Base-by-base conservation (phyloP, 2,888 invertebrate species). In the Parnassius orleans region DNA sequence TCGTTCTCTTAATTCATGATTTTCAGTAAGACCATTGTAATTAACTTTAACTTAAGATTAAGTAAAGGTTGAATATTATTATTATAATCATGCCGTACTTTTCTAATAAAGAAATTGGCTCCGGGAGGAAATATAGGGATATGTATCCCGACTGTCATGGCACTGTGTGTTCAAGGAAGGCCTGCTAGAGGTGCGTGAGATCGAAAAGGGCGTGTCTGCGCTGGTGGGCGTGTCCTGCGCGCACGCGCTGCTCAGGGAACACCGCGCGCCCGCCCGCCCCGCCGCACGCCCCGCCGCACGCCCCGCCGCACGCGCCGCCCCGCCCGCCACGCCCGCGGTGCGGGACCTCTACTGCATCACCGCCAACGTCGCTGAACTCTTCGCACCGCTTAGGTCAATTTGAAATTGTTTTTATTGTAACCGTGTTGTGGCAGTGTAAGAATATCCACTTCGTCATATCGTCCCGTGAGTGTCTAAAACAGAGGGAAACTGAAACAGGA, bases 191-290 rank as follows among this genome's bases (percentile, higher is more conserved):
- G 91, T 94, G 47, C 93, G 93, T 55, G 94, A 95, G 82, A 80
- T 94, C 65, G 94, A 94, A 47, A 96, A 95, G 80, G 98, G 98
- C 41, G 96, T 98, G 50, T 95, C 96, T 77, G 96, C 95, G 66
- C 94, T 98, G 63, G 92, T 93, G 55, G 92, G 92, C 0, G 89
- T 97, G 19, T 93, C 95, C 76, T 78, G 88, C 57, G 86, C 92
- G 53, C 95, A 96, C 86, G 93, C 93, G 57, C 86, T 90, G 46
- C 76, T 95, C 65, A 77, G 81, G 51, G 65, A 70, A 56, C 84
- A 81, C 78, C 65, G 61, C 58, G 68, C 67, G 61, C 71, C 75
- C 19, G 55, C 64, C 46, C 72, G 56, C 71, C 69, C 53, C 65
- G 68, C 64, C n/a, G n/a, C n/a, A n/a, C n/a, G 48, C 65, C 54